Conservation (phyloP, 2,888 invertebrate genomes). For the Scaptomyza caliginosa region DNA sequence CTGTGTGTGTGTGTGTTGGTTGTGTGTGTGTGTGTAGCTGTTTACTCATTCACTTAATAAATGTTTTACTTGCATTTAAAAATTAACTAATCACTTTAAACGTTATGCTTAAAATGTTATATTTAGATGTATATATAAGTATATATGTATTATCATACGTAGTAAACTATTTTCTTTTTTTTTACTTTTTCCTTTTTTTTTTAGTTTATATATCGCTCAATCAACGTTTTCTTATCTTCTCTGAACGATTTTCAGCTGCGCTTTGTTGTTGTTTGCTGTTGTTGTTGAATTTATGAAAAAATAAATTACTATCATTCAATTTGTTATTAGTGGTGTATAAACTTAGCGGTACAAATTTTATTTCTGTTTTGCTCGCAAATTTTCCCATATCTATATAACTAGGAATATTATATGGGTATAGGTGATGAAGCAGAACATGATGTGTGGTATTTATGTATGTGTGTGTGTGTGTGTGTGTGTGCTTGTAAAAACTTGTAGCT, state of each 20-base stretch:
- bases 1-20: conserved; percentile 27
- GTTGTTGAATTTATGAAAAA: conserved; percentile 55
- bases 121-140: conserved; percentile 63
- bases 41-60: conserved; percentile 45
- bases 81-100: conserved; percentile 72
- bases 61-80: conserved; percentile 63
- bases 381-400: conserved; percentile 59
- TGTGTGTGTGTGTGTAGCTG: conserved; percentile 33
- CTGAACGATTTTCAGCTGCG: conserved; percentile 24
- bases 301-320: conserved; percentile 70
- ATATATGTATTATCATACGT: conserved; percentile 58
- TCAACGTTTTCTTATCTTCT: conserved; percentile 30
- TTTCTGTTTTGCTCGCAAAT: conserved; percentile 50
- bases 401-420: conserved; percentile 61
- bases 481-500: conserved; percentile 58
- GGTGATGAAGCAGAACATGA: conserved; percentile 68
- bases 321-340: conserved; percentile 60
- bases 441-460: conserved; percentile 45
- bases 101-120: conserved; percentile 55
- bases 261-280: conserved; percentile 36
- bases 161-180: conserved; percentile 49
- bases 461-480: conserved; percentile 32
- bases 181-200: conserved; percentile 23
- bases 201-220: conserved; percentile 29
- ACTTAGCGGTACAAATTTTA: conserved; percentile 55